These are phyloP conservation scores for Taxidea taxus DNA, from an alignment of 2,113 vertebrate species.

Conservation along the genomic window DNA sequence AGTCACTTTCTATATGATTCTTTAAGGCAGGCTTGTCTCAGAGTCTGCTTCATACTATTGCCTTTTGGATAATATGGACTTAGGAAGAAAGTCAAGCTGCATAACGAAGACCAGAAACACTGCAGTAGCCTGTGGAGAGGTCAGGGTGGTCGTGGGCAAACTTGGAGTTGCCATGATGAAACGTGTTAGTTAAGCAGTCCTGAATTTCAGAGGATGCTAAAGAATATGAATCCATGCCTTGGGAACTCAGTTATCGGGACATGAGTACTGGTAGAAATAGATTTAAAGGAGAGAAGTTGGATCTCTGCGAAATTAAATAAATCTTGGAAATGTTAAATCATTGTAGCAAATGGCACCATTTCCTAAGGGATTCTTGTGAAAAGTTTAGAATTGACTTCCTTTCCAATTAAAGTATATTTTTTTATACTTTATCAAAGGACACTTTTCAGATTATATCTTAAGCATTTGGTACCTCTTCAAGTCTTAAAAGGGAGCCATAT, in stretches of 20 bases:
- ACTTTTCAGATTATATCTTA: background rate
- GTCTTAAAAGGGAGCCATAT: background rate
- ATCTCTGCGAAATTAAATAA: conserved; percentile 5
- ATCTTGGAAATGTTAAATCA: background rate
- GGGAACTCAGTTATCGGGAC: background rate
- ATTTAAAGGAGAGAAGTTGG: conserved; percentile 25
- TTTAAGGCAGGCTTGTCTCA: background rate
- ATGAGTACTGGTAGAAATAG: background rate
- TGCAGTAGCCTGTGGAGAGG: background rate
- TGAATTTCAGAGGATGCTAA: background rate
- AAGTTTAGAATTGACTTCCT: conserved; percentile 17
- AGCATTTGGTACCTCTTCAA: background rate
- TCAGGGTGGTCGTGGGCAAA: background rate
- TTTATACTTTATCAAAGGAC: background rate
- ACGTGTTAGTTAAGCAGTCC: background rate
- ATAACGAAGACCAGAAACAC: background rate
- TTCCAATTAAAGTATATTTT: conserved; percentile 30
- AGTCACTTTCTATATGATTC: conserved; percentile 30
- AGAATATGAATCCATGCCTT: background rate
- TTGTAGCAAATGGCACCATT: background rate
- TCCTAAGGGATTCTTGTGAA: conserved; percentile 37
- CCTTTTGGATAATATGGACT: background rate
- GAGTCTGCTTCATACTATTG: background rate
- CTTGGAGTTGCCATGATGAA: background rate
- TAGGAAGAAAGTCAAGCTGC: background rate